A percentile compares a stretch with the other conserved stretches of the same genome.
phyloP scores from a whole-genome alignment of 2,797 vertebrate genomes.

The Chrosomus eos region DNA sequence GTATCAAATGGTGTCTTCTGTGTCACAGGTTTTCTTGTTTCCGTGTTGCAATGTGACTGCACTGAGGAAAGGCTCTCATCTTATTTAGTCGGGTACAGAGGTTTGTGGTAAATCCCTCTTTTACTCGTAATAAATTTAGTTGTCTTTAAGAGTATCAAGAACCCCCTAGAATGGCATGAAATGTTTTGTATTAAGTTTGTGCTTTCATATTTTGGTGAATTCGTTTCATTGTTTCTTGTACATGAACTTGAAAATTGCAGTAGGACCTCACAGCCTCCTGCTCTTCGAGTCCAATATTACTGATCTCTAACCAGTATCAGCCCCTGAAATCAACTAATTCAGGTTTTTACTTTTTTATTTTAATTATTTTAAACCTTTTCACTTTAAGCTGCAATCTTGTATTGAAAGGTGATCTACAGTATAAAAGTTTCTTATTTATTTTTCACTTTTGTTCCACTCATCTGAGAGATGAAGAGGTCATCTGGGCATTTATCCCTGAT shows the following conservation, averaged over 20 bases:
- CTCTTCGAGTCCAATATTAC: not conserved
- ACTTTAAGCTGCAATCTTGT: not conserved
- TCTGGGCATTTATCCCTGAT: constrained; percentile 44
- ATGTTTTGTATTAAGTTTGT: not conserved
- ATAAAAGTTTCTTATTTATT: not conserved
- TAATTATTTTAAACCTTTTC: not conserved
- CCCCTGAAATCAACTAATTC: not conserved
- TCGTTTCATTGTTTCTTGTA: not conserved
- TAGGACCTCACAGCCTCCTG: not conserved
- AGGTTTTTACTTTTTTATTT: not conserved
- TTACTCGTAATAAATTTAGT: not conserved
- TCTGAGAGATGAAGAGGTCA: constrained; percentile 39
- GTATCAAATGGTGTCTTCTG: not conserved
- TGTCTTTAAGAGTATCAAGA: not conserved
- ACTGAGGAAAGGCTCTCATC: not conserved
- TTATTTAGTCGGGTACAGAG: not conserved
- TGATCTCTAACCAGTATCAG: not conserved
- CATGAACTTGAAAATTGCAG: not conserved
- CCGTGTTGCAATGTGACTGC: not conserved
- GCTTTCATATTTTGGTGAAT: not conserved
- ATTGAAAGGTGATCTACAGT: not conserved
- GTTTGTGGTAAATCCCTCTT: not conserved
- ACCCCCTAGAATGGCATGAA: not conserved
- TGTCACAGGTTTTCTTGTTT: not conserved
- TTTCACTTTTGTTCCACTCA: not conserved